Evolutionary conservation across 2,113 vertebrate species (phyloP).

Genomic region (Ceyx cyanopectus): DNA sequence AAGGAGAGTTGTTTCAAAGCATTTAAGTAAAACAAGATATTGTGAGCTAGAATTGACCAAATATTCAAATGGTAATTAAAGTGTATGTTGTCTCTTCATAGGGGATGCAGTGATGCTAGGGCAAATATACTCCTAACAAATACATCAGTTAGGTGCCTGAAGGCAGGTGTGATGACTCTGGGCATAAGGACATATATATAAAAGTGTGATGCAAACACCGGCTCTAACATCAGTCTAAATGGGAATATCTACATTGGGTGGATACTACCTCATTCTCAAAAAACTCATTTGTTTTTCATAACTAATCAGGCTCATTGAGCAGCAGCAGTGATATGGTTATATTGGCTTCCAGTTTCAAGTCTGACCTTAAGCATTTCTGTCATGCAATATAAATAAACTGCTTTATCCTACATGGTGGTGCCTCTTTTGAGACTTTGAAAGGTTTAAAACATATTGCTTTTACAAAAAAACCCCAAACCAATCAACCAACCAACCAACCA

Average conservation of each 20-base stretch:
- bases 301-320: neutral
- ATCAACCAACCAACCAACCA: too few species aligned
- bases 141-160: neutral
- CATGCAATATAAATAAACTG: neutral
- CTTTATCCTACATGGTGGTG: neutral
- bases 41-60: neutral
- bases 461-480: neutral
- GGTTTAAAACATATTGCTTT: neutral
- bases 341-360: neutral
- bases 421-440: neutral
- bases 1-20: neutral
- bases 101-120: fast-evolving
- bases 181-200: neutral
- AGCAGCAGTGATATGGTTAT: neutral
- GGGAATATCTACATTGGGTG: neutral
- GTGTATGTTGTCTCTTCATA: neutral
- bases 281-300: neutral
- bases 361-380: neutral
- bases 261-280: neutral
- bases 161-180: neutral
- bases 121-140: neutral
- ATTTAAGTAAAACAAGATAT: neutral
- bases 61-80: neutral
- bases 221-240: neutral
- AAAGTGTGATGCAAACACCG: neutral